These are phyloP conservation scores for Sus cebifrons DNA, from an alignment of 2,797 vertebrate species.

Conservation along the genomic window DNA sequence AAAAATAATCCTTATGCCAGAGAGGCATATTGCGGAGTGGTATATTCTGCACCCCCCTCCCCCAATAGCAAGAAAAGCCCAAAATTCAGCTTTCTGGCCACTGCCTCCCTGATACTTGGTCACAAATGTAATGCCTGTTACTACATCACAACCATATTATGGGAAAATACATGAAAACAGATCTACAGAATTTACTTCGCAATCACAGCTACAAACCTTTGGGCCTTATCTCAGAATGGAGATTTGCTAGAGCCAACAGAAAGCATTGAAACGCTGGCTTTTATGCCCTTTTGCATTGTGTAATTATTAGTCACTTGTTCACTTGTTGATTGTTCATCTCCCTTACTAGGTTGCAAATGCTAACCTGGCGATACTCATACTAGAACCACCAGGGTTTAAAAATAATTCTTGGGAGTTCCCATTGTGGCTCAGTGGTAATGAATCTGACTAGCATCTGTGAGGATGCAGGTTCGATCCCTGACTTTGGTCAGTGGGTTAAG, in stretches of 20 bases:
- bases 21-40: too few relatives aligned
- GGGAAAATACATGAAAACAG: background rate
- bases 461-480: too few relatives aligned
- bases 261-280: background rate
- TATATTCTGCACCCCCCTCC: background rate
- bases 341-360: background rate
- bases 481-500: too few relatives aligned
- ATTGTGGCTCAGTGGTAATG: too few relatives aligned
- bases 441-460: too few relatives aligned
- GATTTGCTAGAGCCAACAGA: background rate
- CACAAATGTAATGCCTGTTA: background rate
- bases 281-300: background rate
- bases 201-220: background rate
- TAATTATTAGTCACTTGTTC: background rate
- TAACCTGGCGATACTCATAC: constrained; percentile 5
- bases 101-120: background rate
- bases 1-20: background rate
- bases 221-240: background rate
- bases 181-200: background rate
- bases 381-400: background rate
- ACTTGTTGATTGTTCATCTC: background rate
- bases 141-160: too few relatives aligned
- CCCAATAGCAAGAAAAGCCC: background rate
- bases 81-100: background rate
- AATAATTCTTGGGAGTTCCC: background rate